Percentiles rank a stretch among this genome's conserved stretches.
These are phyloP conservation scores for Heterochromis multidens DNA, from an alignment of 2,113 vertebrate genomes.

Conservation along the genomic window DNA sequence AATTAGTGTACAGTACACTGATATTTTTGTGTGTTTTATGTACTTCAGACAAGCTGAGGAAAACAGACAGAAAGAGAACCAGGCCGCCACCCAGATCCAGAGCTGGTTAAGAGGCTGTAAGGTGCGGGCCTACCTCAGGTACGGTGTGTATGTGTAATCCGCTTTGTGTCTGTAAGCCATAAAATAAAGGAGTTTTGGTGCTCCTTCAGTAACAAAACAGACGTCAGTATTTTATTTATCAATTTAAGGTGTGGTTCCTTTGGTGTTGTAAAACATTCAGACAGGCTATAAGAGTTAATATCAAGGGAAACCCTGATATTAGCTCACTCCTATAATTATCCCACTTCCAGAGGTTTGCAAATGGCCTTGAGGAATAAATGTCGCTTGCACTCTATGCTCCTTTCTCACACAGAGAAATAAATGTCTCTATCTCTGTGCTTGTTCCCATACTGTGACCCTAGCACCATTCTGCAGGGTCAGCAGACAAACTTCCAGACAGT, in stretches of 20 bases:
- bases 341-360: constrained; percentile 63
- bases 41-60: constrained; percentile 75
- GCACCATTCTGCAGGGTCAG: constrained; percentile 77
- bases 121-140: constrained; percentile 85
- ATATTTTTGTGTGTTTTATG: background rate
- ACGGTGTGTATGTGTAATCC: background rate
- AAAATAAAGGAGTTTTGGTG: background rate
- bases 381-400: constrained; percentile 47
- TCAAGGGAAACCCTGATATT: constrained; percentile 45
- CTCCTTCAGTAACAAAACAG: background rate
- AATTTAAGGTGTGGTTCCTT: background rate
- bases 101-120: constrained; percentile 86
- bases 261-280: constrained; percentile 8
- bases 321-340: constrained; percentile 59
- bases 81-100: constrained; percentile 83
- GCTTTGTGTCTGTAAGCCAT: background rate
- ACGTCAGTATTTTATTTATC: background rate
- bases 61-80: constrained; percentile 71
- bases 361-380: constrained; percentile 68
- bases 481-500: constrained; percentile 82
- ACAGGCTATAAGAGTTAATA: constrained; percentile 39
- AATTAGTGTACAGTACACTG: background rate
- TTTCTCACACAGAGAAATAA: constrained; percentile 57
- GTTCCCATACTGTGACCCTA: constrained; percentile 65
- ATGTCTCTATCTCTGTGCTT: constrained; percentile 51